Evolutionary conservation across 2,888 invertebrate genomes (phyloP).

Genomic region (Sclerodermus sp.): DNA sequence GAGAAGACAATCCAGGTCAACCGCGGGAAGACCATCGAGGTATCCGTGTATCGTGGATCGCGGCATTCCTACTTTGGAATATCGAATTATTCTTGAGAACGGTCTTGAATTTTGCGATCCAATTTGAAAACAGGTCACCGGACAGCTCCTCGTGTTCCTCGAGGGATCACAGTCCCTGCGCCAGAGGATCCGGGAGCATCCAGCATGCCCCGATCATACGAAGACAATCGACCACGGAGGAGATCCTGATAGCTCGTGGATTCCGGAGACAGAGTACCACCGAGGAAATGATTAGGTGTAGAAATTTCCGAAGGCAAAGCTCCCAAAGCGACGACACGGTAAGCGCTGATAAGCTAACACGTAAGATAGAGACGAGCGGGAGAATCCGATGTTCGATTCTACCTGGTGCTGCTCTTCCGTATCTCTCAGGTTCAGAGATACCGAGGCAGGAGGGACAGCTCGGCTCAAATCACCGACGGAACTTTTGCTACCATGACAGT

Average conservation of each 20-base stretch:
- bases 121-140: slow-evolving; percentile 52
- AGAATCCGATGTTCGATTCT: too few relatives aligned
- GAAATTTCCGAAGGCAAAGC: slow-evolving; percentile 87
- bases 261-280: slow-evolving; percentile 89
- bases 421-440: slow-evolving; percentile 51
- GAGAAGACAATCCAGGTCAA: slow-evolving; percentile 78
- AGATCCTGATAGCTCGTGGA: slow-evolving; percentile 86
- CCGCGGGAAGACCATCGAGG: slow-evolving; percentile 64
- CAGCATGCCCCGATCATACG: slow-evolving; percentile 70
- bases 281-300: slow-evolving; percentile 89
- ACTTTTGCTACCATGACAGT: slow-evolving; percentile 92
- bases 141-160: slow-evolving; percentile 75
- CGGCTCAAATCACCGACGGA: slow-evolving; percentile 88
- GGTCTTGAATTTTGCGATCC: too few relatives aligned
- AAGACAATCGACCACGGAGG: slow-evolving; percentile 88
- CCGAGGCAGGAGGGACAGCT: slow-evolving; percentile 79
- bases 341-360: too few relatives aligned
- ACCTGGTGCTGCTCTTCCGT: too few relatives aligned
- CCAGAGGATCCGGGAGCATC: slow-evolving; percentile 58
- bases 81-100: too few relatives aligned
- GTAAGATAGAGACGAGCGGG: too few relatives aligned
- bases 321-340: slow-evolving; percentile 83
- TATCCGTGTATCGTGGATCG: too few relatives aligned
- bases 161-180: slow-evolving; percentile 83
- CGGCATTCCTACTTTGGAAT: slow-evolving; percentile 1